These are phyloP conservation scores for Elephantulus edwardii DNA, from an alignment of 2,113 vertebrate species.

Conservation along the genomic window DNA sequence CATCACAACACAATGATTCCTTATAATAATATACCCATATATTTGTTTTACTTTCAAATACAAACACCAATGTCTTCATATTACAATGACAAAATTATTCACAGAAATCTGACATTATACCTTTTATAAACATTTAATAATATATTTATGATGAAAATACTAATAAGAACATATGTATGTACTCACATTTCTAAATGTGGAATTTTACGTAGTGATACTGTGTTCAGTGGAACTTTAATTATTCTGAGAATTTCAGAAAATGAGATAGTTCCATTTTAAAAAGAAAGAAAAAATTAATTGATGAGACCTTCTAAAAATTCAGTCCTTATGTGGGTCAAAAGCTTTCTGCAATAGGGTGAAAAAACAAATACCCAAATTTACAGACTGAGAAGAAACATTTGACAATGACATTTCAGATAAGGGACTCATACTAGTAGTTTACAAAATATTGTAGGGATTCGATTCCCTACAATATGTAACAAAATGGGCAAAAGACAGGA, in stretches of 20 bases:
- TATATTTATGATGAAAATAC: slow-evolving; percentile 29
- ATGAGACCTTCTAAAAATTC: too few species aligned
- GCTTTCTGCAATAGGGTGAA: too few species aligned
- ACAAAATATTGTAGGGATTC: too few species aligned
- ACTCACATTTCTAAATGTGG: slow-evolving; percentile 76
- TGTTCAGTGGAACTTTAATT: slow-evolving; percentile 78
- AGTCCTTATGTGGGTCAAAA: too few species aligned
- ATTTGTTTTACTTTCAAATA: neutral
- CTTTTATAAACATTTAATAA: neutral
- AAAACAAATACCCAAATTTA: too few species aligned
- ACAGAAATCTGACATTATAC: neutral
- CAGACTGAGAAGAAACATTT: too few species aligned
- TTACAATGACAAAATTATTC: neutral
- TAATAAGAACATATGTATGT: slow-evolving; percentile 60
- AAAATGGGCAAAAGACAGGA: too few species aligned
- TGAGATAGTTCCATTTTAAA: slow-evolving; percentile 62
- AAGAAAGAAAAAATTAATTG: slow-evolving; percentile 63
- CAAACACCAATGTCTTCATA: neutral
- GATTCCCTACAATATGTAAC: too few species aligned
- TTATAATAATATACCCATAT: neutral
- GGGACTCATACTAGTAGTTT: too few species aligned
- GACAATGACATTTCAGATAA: too few species aligned
- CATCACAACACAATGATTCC: neutral
- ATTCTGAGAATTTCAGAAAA: slow-evolving; percentile 72
- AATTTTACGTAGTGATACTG: slow-evolving; percentile 79